Evolutionary conservation across 2,797 vertebrate genomes (phyloP).

Genomic region (Enteromius radiatus): DNA sequence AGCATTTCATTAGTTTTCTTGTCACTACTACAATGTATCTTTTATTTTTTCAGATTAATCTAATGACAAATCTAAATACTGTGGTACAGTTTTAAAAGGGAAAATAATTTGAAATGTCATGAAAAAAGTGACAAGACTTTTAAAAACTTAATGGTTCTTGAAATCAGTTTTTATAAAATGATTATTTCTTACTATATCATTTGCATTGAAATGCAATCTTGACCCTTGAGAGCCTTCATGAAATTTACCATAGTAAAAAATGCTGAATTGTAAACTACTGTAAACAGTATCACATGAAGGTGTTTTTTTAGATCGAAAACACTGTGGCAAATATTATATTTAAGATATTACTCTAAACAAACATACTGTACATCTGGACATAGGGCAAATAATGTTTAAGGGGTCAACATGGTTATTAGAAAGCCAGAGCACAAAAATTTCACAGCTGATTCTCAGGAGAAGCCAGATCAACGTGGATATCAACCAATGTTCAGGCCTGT

Average conservation of each 20-base stretch:
- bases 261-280: background rate
- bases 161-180: background rate
- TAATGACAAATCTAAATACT: background rate
- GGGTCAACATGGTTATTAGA: background rate
- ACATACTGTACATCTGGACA: background rate
- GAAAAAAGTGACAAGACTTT: too few relatives aligned
- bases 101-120: background rate
- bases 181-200: background rate
- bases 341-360: background rate
- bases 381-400: background rate
- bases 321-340: background rate
- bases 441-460: constrained; percentile 4
- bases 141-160: background rate
- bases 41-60: background rate
- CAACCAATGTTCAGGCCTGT: constrained; percentile 25
- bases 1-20: background rate
- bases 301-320: background rate
- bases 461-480: constrained; percentile 22
- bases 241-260: background rate
- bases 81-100: too few relatives aligned
- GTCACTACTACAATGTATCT: background rate
- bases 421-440: background rate
- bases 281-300: background rate
- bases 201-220: background rate
- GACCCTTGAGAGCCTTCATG: background rate